Conservation (phyloP, 2,797 vertebrate genomes). For the Gymnodraco acuticeps region DNA sequence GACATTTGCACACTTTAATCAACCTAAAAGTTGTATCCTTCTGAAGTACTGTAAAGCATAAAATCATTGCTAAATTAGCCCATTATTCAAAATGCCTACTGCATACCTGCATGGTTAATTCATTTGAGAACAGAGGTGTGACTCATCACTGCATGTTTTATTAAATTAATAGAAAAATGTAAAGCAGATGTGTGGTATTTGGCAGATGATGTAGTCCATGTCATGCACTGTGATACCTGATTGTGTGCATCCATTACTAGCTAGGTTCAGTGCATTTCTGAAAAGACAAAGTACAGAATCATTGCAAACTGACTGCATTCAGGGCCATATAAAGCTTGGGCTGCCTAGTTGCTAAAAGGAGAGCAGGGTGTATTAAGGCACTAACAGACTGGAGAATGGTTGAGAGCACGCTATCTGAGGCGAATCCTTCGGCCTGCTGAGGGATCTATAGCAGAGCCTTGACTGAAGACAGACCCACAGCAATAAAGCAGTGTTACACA, state of each 20-base stretch:
- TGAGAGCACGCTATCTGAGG: constrained; percentile 24
- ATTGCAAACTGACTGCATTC: not conserved
- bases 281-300: not conserved
- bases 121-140: constrained; percentile 15
- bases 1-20: not conserved
- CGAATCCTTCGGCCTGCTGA: constrained; percentile 25
- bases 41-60: not conserved
- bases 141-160: constrained; percentile 14
- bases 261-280: constrained; percentile 4
- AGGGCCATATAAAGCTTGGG: not conserved
- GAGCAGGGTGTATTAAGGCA: constrained; percentile 18
- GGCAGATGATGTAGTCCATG: not conserved
- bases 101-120: constrained; percentile 23
- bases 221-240: not conserved
- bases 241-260: not conserved
- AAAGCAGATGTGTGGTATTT: constrained; percentile 1
- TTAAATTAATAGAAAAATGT: not conserved
- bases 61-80: not conserved
- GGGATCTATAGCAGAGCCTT: constrained; percentile 46
- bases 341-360: constrained; percentile 16
- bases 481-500: constrained; percentile 63
- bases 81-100: not conserved
- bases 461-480: constrained; percentile 49
- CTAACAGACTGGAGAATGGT: constrained; percentile 28
- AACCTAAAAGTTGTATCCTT: not conserved